A percentile compares a stretch with the other conserved stretches of the same genome.
These are phyloP conservation scores for Sander vitreus DNA, from an alignment of 2,113 vertebrate genomes.

Conservation along the genomic window DNA sequence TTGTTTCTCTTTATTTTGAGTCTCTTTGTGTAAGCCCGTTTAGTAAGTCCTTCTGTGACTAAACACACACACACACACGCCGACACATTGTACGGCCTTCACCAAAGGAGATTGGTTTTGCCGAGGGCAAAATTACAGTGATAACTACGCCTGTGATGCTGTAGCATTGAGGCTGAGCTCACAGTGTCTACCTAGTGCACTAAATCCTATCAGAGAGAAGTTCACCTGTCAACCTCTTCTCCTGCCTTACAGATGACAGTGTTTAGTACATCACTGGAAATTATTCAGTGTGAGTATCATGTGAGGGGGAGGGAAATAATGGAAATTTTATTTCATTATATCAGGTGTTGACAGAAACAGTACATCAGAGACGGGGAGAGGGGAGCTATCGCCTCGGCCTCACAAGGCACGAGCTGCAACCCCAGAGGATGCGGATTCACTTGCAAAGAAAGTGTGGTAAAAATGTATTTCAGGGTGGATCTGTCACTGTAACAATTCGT, in stretches of 20 bases:
- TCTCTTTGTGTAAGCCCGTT: not conserved
- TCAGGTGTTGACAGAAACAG: constrained; percentile 2
- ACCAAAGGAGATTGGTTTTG: not conserved
- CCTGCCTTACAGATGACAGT: not conserved
- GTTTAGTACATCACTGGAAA: not conserved
- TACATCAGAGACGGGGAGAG: constrained; percentile 4
- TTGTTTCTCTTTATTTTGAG: not conserved
- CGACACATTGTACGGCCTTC: constrained; percentile 13
- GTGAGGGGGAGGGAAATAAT: not conserved
- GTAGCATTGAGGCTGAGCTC: not conserved
- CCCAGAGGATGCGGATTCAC: constrained; percentile 35
- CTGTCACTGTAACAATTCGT: constrained; percentile 32
- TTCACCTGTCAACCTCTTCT: not conserved
- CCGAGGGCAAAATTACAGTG: not conserved
- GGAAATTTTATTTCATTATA: not conserved
- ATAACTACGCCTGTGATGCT: constrained; percentile 8
- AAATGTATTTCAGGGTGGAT: constrained; percentile 58
- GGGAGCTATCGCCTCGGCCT: not conserved
- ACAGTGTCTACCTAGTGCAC: not conserved
- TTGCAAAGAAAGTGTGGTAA: constrained; percentile 39
- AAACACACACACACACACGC: not conserved
- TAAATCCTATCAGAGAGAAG: constrained; percentile 20
- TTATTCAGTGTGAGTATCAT: constrained; percentile 17
- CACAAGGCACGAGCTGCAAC: not conserved
- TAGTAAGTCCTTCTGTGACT: not conserved